These are phyloP conservation scores for Hippopotamyrus pictus DNA, from an alignment of 2,797 vertebrate species.

Conservation along the genomic window DNA sequence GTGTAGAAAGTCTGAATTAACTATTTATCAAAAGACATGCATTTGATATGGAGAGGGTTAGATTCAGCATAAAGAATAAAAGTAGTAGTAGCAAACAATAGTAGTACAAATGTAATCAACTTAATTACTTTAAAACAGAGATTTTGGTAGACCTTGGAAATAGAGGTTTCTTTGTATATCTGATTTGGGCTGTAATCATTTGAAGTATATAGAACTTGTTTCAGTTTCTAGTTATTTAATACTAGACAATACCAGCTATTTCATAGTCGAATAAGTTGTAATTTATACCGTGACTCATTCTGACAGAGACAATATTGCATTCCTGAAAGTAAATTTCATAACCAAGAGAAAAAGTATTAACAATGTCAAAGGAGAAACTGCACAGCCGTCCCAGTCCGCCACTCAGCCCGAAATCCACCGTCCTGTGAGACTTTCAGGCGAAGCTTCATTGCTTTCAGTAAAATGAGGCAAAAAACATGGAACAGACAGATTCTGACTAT, in stretches of 20 bases:
- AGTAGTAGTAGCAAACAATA: neutral
- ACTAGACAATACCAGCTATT: neutral
- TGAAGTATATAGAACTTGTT: neutral
- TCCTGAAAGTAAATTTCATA: neutral
- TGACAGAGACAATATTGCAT: neutral
- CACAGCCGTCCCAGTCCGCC: neutral
- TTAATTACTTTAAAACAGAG: neutral
- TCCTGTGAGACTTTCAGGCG: neutral
- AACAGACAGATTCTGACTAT: neutral
- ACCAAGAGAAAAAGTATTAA: neutral
- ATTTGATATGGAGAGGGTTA: neutral
- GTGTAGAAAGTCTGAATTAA: neutral
- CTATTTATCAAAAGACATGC: neutral
- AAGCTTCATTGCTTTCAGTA: neutral
- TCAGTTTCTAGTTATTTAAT: neutral
- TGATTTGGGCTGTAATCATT: neutral
- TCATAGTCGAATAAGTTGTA: neutral
- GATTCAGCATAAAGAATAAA: neutral
- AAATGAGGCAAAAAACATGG: neutral
- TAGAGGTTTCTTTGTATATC: neutral
- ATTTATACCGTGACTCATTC: neutral
- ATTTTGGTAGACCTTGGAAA: neutral
- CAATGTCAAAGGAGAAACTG: neutral
- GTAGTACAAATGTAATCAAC: neutral
- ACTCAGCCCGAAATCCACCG: neutral